phyloP scores from a whole-genome alignment of 2,113 vertebrate species.

The Centropus bengalensis region DNA sequence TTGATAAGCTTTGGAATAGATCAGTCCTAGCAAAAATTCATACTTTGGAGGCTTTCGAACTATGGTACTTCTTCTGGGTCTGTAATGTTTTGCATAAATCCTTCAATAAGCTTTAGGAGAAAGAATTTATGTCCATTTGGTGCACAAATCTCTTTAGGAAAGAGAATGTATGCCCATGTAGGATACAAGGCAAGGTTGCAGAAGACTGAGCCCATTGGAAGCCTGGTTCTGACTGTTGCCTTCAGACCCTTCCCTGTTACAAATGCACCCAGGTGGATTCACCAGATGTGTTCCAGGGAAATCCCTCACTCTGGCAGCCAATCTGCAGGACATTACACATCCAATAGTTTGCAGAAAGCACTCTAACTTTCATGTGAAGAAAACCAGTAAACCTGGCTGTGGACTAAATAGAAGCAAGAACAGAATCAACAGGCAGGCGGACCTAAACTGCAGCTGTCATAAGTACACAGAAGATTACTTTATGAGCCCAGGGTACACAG shows the following conservation, averaged over 20 bases:
- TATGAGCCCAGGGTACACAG: background rate
- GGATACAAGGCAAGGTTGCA: background rate
- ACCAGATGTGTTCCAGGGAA: background rate
- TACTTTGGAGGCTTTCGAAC: background rate
- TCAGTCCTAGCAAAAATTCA: background rate
- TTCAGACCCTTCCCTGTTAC: background rate
- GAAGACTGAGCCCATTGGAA: background rate
- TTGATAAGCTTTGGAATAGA: background rate
- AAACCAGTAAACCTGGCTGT: background rate
- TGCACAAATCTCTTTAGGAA: background rate
- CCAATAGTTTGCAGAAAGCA: background rate
- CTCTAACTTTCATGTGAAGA: background rate
- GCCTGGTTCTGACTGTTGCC: background rate
- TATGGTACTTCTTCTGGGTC: background rate
- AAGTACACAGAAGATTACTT: background rate
- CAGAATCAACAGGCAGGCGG: background rate
- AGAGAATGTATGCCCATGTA: background rate
- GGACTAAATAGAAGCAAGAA: background rate
- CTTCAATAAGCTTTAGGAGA: background rate
- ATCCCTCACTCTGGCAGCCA: background rate
- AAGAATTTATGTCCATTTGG: background rate
- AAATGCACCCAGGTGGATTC: background rate
- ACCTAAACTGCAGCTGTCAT: background rate
- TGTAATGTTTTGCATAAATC: background rate
- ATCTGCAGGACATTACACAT: background rate